Base-by-base conservation (phyloP, 2,113 vertebrate genomes). In the Antigone vipio region DNA sequence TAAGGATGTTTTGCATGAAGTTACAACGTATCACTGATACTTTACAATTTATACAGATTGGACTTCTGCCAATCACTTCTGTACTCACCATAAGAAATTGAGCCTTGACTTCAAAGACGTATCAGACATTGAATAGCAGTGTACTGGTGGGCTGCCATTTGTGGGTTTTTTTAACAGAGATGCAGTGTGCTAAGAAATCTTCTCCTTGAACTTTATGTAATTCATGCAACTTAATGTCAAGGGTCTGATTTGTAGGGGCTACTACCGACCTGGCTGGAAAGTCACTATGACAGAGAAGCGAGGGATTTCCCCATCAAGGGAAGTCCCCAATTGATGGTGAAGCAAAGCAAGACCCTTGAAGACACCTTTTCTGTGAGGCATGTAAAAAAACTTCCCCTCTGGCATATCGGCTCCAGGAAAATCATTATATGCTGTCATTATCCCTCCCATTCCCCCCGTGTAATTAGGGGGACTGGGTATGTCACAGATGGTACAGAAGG, bases 371-470 rank as follows among this genome's bases (percentile, higher is more conserved):
- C 9, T 79, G 77, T 68, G 29, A 56, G 14, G 15, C 18, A 47
- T 8, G 14, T 35, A 59, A 88, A 89, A 74, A 71, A 60, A 45
- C 6, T 38, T 75, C 24, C 11, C 29, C 6, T 86, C 42, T 83
- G 75, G 26, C 38, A 21, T 85, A 58, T 14, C 7, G 2, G 16
- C 58, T 94, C 21, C 45, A 62, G 59, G 59, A 85, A 90, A 88
- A 86, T 42, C 8, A 29, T 29, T 49, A 53, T 5, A 17, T 24
- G 19, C n/a, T 44, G 30, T 47, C 30, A 34, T 82, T 53, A 79
- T 38, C 17, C 19, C 6, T 79, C 18, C 16, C 18, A 24, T 53
- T 75, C 16, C 19, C 11, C 11, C 35, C 4, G 0, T 1, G 1
- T 24, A 55, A 23, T 47, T 56, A 62, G 38, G 27, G 22, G 34